Conservation (phyloP, 2,888 invertebrate genomes). For the Sepioteuthis lessoniana region DNA sequence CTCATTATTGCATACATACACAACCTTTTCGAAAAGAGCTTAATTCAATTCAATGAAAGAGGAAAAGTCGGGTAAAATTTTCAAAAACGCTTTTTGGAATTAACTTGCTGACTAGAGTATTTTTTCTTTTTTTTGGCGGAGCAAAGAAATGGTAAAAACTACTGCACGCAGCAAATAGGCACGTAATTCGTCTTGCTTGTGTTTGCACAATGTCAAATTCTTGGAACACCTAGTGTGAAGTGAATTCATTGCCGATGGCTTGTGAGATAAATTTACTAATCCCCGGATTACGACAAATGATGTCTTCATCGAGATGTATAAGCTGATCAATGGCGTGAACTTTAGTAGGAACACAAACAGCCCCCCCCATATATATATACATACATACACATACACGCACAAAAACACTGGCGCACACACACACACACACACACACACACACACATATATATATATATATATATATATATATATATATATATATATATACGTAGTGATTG, state of each 20-base stretch:
- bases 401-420: too few relatives aligned
- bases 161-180: not conserved
- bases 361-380: too few relatives aligned
- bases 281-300: not conserved
- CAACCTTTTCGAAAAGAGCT: not conserved
- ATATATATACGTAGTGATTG: not conserved
- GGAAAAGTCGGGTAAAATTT: too few relatives aligned
- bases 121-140: not conserved
- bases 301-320: too few relatives aligned
- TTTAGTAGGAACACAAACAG: not conserved
- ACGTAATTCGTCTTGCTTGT: not conserved
- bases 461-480: too few relatives aligned
- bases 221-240: not conserved
- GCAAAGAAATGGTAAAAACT: not conserved
- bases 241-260: not conserved
- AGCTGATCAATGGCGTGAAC: not conserved
- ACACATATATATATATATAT: too few relatives aligned
- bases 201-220: not conserved
- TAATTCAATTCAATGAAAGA: not conserved
- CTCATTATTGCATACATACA: not conserved
- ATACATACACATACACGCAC: too few relatives aligned
- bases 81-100: not conserved
- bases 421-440: too few relatives aligned
- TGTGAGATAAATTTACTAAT: not conserved
- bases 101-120: not conserved